Conservation (phyloP, 35 echinoderm and acorn worm genomes). For the Strongylocentrotus purpuratus region DNA sequence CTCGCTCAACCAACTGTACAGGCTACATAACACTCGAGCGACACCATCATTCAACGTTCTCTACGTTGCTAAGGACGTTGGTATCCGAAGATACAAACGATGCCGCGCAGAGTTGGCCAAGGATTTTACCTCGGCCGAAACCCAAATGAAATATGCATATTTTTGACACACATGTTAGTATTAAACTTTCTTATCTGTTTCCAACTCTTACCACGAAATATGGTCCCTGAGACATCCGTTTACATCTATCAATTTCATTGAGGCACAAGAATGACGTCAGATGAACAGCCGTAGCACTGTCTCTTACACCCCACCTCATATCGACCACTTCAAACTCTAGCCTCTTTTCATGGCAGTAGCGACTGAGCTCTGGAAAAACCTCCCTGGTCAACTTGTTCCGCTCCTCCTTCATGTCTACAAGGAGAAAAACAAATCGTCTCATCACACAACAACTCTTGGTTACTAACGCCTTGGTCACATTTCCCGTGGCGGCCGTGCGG, state of each 20-base stretch:
- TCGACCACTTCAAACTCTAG: slow-evolving; percentile 91
- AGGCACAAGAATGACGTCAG: slow-evolving; percentile 79
- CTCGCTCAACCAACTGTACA: too few relatives aligned
- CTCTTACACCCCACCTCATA: slow-evolving; percentile 85
- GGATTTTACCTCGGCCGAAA: too few relatives aligned
- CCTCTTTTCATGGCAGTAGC: slow-evolving; percentile 72
- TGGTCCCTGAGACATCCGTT: slow-evolving; percentile 76
- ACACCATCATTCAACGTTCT: too few relatives aligned
- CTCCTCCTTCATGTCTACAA: slow-evolving; percentile 74
- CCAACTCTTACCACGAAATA: slow-evolving; percentile 76
- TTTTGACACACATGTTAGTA: too few relatives aligned
- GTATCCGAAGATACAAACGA: too few relatives aligned
- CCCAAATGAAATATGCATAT: neutral
- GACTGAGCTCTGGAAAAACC: slow-evolving; percentile 67
- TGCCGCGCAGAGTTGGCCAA: too few relatives aligned
- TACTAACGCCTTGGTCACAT: too few relatives aligned
- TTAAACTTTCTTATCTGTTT: neutral
- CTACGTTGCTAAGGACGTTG: too few relatives aligned
- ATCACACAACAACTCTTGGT: neutral
- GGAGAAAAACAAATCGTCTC: neutral
- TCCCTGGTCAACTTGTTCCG: slow-evolving; percentile 73
- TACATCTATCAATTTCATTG: slow-evolving; percentile 77
- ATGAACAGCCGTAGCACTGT: slow-evolving; percentile 78
- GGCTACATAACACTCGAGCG: too few relatives aligned
- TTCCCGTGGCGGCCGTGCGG: too few relatives aligned